Percentiles rank a stretch among this genome's conserved stretches.
Conservation (phyloP, 2,797 vertebrate genomes). For the Peromyscus aztecus region DNA sequence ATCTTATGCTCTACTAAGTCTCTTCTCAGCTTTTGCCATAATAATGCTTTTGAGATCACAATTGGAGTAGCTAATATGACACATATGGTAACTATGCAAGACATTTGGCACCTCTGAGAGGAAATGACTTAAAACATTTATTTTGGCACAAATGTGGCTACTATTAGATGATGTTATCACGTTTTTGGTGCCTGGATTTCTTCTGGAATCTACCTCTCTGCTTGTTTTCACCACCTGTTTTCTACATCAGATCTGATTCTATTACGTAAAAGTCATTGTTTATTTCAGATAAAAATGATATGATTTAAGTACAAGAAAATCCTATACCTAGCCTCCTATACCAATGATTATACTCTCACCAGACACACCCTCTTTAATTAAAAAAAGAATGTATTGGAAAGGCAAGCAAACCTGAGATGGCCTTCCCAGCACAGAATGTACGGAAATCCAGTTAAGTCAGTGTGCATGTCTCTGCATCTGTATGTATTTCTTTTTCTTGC, state of each 20-base stretch:
- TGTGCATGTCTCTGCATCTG: neutral
- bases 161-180: constrained; percentile 48
- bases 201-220: constrained; percentile 43
- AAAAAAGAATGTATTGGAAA: constrained; percentile 14
- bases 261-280: constrained; percentile 46
- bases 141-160: constrained; percentile 52
- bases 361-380: constrained; percentile 23
- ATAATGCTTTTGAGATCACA: neutral
- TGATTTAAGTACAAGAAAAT: constrained; percentile 60
- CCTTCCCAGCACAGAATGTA: neutral
- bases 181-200: constrained; percentile 23
- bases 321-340: constrained; percentile 1
- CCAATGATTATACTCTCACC: constrained; percentile 59
- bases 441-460: constrained; percentile 32
- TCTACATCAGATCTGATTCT: constrained; percentile 38
- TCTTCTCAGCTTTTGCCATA: neutral
- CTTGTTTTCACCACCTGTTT: constrained; percentile 61
- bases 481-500: neutral
- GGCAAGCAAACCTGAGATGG: neutral
- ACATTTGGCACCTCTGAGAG: constrained; percentile 43
- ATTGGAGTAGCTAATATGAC: constrained; percentile 53
- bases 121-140: constrained; percentile 55
- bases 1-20: neutral
- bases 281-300: constrained; percentile 56
- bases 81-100: neutral